Evolutionary conservation across 1,140 invertebrate genomes (phyloP).

Genomic region (Geopemphigus sp.): DNA sequence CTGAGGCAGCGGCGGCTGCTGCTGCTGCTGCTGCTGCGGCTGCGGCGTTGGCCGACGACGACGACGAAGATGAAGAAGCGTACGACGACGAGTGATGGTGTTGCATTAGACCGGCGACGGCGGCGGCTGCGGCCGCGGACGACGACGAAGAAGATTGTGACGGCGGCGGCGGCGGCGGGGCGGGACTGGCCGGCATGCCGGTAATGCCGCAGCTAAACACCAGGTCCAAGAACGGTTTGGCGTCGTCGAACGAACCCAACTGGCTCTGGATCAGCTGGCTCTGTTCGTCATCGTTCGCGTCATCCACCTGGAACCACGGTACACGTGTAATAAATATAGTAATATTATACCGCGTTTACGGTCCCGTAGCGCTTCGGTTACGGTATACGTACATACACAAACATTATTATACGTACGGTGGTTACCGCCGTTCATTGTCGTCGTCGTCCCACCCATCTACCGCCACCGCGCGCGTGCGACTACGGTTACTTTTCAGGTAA

Average conservation of each 20-base stretch:
- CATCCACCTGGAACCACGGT: constrained; percentile 36
- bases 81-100: too few species aligned
- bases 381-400: too few species aligned
- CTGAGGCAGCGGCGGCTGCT: neutral
- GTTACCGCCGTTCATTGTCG: too few species aligned
- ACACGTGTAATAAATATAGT: too few species aligned
- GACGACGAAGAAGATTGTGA: neutral
- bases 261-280: constrained; percentile 48
- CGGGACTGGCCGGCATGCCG: constrained; percentile 42
- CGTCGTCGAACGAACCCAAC: constrained; percentile 46
- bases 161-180: neutral
- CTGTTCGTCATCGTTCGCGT: constrained; percentile 39
- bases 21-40: neutral
- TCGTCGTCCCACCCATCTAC: too few species aligned
- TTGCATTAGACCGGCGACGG: constrained; percentile 10
- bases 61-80: too few species aligned
- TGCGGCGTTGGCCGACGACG: neutral
- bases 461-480: too few species aligned
- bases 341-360: too few species aligned
- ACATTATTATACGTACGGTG: too few species aligned
- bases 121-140: neutral
- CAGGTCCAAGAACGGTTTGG: constrained; percentile 46
- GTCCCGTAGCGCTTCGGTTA: too few species aligned
- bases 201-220: constrained; percentile 38
- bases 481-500: too few species aligned